A percentile compares a stretch with the other conserved stretches of the same genome.
Evolutionary conservation across 2,113 vertebrate genomes (phyloP).

Genomic region (Embiotoca jacksoni): DNA sequence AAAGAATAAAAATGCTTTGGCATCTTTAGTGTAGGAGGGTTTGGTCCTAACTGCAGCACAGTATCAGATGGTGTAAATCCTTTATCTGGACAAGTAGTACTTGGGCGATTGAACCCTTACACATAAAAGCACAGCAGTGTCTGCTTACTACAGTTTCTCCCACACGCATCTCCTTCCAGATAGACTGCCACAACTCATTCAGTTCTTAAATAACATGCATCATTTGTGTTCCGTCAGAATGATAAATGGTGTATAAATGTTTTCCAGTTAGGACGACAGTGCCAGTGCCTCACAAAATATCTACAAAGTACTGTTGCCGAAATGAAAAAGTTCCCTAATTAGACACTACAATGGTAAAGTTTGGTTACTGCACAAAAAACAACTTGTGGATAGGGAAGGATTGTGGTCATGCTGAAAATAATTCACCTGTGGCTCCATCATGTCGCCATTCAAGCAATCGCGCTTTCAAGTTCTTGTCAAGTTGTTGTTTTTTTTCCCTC

Average conservation of each 20-base stretch:
- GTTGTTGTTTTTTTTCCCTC: too few species aligned
- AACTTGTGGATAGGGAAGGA: neutral
- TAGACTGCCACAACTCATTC: neutral
- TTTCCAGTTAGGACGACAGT: neutral
- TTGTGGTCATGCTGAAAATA: too few species aligned
- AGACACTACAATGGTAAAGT: neutral
- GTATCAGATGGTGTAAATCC: neutral
- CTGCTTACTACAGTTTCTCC: neutral
- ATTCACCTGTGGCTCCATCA: too few species aligned
- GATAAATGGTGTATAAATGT: too few species aligned
- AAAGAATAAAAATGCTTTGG: slow-evolving; percentile 16
- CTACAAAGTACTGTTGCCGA: neutral
- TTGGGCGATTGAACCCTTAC: neutral
- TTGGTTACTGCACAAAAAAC: neutral
- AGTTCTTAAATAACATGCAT: neutral
- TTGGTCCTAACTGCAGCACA: neutral
- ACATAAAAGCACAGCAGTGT: neutral
- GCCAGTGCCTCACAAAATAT: neutral
- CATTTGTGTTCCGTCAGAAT: neutral
- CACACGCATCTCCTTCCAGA: neutral
- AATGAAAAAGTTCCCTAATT: neutral
- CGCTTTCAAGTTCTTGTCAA: too few species aligned
- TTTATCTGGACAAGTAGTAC: neutral
- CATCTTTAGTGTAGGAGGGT: slow-evolving; percentile 2
- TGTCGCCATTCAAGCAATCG: too few species aligned